These are phyloP conservation scores for Pangasianodon hypophthalmus DNA, from an alignment of 2,113 vertebrate species.

Conservation along the genomic window DNA sequence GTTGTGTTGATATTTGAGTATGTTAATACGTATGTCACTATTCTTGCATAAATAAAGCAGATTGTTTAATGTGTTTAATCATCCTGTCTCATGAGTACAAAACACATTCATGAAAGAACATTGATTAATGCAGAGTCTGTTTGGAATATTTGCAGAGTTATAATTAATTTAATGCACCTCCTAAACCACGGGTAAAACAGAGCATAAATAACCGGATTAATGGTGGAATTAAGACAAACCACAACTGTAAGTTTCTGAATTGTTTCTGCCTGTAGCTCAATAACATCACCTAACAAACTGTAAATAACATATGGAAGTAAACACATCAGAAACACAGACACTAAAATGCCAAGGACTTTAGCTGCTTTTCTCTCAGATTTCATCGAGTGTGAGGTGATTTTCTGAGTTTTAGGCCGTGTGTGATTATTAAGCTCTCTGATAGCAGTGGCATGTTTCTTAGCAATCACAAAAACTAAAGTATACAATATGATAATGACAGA, in stretches of 20 bases:
- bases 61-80: too few species aligned
- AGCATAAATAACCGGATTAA: constrained; percentile 12
- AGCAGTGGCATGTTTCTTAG: constrained; percentile 11
- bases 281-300: background rate
- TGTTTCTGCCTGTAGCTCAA: background rate
- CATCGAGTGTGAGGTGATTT: background rate
- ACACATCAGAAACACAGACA: constrained; percentile 5
- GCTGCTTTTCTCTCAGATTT: constrained; percentile 14
- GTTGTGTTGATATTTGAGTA: too few species aligned
- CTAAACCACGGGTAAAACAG: background rate
- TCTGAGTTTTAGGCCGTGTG: background rate
- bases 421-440: constrained; percentile 10
- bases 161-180: constrained; percentile 29
- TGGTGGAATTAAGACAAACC: background rate
- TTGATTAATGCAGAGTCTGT: constrained; percentile 34
- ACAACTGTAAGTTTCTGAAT: background rate
- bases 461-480: background rate
- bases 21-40: too few species aligned
- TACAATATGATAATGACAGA: constrained; percentile 15
- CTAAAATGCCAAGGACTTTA: constrained; percentile 1
- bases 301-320: constrained; percentile 1
- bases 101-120: constrained; percentile 2
- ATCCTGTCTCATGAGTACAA: too few species aligned
- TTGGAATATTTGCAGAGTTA: background rate
- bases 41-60: too few species aligned